Base-by-base conservation (phyloP, 2,888 invertebrate species). In the Drosophila neotestacea region DNA sequence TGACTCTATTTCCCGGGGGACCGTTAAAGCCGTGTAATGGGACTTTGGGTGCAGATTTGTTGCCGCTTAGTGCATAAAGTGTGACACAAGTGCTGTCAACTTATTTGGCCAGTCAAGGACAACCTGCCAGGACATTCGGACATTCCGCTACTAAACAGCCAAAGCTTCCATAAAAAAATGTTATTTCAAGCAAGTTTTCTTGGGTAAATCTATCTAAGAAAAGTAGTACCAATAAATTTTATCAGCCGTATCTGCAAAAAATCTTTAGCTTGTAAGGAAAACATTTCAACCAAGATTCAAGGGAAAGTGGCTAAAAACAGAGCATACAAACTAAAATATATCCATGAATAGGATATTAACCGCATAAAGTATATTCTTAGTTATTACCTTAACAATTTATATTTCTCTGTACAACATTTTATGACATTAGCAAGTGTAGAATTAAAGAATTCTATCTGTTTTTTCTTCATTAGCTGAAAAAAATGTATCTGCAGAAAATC, bases 51-150 rank as follows among this genome's bases (percentile, higher is more conserved):
- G 73, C 70, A 72, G 68, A 76, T 76, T 76, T 69, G 76, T 72
- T 52, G 68, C 62, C 77, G 55, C 76, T 75, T 76, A 67, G 76
- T 68, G 64, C 72, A 72, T 52, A 60, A 68, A 76, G 59, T 60
- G 72, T 68, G 76, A 52, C 72, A 70, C 68, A 67, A 67, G 47
- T 61, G 66, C 66, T 65, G 55, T 63, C 66, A 65, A 73, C 48
- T 76, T 63, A 58, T 56, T 71, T 66, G 62, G 62, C 44, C 71
- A 59, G 59, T 60, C 62, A 71, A 60, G 73, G 47, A 52, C 71
- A 66, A 13, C 41, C 38, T 48, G 47, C 6, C 16, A 38, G 16
- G 16, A 32, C 41, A 30, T 41, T 32, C 32, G 30, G 13, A 56
- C 36, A 44, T 34, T n/a, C 32, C 1, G 2, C 9, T 7, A 27